Conservation (phyloP, 2,113 vertebrate genomes). For the Tachysurus vachellii region DNA sequence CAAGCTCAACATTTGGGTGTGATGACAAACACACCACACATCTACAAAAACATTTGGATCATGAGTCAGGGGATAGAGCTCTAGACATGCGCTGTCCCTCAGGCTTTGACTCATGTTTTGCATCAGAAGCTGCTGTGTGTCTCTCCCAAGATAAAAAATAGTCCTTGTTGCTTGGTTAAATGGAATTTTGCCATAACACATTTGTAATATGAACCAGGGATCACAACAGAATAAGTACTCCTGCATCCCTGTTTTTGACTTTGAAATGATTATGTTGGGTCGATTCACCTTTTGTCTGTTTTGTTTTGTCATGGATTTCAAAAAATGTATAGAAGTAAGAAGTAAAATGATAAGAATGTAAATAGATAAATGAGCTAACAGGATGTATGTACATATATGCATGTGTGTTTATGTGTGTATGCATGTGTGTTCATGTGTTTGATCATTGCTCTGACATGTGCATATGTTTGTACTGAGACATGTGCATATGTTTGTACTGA, state of each 20-base stretch:
- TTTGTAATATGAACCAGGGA: background rate
- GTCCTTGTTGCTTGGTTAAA: background rate
- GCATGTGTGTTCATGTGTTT: too few species aligned
- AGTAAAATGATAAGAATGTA: background rate
- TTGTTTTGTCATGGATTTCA: background rate
- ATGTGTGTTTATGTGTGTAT: background rate
- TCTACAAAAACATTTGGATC: background rate
- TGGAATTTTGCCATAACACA: background rate
- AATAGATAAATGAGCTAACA: background rate
- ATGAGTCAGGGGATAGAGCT: background rate
- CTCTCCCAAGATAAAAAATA: background rate
- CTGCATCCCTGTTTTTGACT: background rate
- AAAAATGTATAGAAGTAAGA: background rate
- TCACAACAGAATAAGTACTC: background rate
- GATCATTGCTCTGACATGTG: background rate
- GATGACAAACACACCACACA: background rate
- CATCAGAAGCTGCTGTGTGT: background rate
- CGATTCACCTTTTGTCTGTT: background rate
- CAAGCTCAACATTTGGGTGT: background rate
- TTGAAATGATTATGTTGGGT: background rate
- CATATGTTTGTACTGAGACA: background rate
- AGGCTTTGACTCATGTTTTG: constrained; percentile 16
- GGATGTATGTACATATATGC: background rate
- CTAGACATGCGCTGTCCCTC: background rate
- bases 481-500: background rate